A percentile compares a stretch with the other conserved stretches of the same genome.
Evolutionary conservation across 2,113 vertebrate species (phyloP).

Genomic region (Campylorhamphus procurvoides): DNA sequence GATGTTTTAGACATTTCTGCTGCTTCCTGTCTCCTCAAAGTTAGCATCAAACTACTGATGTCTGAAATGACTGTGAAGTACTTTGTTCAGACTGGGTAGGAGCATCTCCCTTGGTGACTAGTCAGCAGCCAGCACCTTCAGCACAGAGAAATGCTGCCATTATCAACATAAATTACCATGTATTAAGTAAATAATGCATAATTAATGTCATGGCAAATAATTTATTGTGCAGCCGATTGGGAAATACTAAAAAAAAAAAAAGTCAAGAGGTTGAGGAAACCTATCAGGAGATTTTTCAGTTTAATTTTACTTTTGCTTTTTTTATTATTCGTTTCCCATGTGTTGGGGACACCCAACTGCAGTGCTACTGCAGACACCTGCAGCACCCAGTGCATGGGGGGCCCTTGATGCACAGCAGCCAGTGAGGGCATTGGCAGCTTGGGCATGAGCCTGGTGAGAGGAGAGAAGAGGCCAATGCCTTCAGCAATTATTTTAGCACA

Average conservation of each 20-base stretch:
- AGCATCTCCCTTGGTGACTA: background rate
- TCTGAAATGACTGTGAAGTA: background rate
- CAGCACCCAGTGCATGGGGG: fast-evolving
- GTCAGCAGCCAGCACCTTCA: background rate
- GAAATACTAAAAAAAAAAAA: background rate
- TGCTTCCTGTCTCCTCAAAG: background rate
- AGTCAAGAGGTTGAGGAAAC: background rate
- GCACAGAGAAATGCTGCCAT: background rate
- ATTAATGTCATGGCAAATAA: background rate
- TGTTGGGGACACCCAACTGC: fast-evolving
- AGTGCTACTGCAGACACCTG: background rate
- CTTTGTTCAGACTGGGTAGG: background rate
- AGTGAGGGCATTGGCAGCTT: background rate
- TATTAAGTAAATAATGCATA: conserved; percentile 36
- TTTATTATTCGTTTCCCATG: background rate
- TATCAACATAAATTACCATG: background rate
- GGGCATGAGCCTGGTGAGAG: too few relatives aligned
- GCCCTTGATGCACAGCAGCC: background rate
- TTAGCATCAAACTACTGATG: background rate
- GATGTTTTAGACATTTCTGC: background rate
- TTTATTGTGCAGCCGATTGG: background rate
- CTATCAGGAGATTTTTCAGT: background rate
- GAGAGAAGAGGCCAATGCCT: background rate
- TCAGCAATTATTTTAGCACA: background rate
- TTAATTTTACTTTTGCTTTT: background rate